Evolutionary conservation across 2,888 invertebrate genomes (phyloP).

Genomic region (Lumbricus terrestris): DNA sequence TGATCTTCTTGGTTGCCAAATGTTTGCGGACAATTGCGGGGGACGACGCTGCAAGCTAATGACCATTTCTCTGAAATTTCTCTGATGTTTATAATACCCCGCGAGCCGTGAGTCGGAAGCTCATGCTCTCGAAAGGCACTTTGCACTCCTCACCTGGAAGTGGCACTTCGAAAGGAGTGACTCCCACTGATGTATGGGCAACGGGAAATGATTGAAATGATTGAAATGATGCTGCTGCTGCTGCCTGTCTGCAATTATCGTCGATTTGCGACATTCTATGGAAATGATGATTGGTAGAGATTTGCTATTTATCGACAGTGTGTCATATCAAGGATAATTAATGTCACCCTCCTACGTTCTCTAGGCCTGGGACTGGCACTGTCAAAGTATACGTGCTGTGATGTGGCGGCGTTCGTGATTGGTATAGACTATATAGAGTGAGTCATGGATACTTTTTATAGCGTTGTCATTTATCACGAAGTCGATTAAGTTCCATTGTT

Average conservation of each 20-base stretch:
- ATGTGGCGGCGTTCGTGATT: too few species aligned
- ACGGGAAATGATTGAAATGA: neutral
- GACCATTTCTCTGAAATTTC: neutral
- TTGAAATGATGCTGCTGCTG: neutral
- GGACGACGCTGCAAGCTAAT: neutral
- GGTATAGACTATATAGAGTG: neutral
- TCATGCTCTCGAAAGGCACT: neutral
- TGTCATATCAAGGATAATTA: too few species aligned
- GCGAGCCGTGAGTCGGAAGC: neutral
- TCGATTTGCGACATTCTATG: neutral
- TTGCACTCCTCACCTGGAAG: neutral
- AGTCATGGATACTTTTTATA: neutral
- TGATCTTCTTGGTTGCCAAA: neutral
- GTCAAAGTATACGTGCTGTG: too few species aligned
- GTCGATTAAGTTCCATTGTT: neutral
- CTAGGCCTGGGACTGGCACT: too few species aligned
- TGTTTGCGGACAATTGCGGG: neutral
- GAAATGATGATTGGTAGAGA: neutral
- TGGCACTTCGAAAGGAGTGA: neutral
- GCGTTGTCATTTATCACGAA: neutral
- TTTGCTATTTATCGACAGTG: too few species aligned
- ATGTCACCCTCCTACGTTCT: too few species aligned
- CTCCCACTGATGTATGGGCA: neutral
- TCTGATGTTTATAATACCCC: too few species aligned
- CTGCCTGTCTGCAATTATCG: neutral